Evolutionary conservation across 2,113 vertebrate genomes (phyloP), one percentile per base, ranked within the genome.

Genomic region (Hiodon alosoides): DNA sequence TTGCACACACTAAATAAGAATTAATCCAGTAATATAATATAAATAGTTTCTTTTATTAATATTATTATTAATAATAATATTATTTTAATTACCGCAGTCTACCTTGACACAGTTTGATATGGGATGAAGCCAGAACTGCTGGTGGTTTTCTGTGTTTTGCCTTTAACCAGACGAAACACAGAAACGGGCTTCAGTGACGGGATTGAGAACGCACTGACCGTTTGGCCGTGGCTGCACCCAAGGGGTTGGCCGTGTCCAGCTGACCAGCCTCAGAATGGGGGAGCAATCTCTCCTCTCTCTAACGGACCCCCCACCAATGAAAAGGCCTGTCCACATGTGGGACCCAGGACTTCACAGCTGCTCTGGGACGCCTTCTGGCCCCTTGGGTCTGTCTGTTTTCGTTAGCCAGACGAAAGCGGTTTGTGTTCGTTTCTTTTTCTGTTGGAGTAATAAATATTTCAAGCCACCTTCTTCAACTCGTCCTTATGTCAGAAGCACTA

Each of bases 401-500:
- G 17, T 55, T 65, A 74, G 61, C 16, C 31, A n/a, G 50, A 52
- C 57, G 66, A 14, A 48, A 46, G 6, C 72, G 16, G 52, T 58
- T 67, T 54, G 72, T 47, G n/a, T 55, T 52, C n/a, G 50, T 46
- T 55, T 5, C 3, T 68, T 52, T 53, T 54, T 66, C 61, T 48
- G 50, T 53, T 10, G 14, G 47, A 16, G 67, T 54, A 53, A 69
- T 69, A 69, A 69, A 69, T 69, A 69, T 69, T 69, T 71, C 72
- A 55, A 5, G 51, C 5, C 62, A 46, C 62, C 72, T 64, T 0
- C 62, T 53, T 17, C 17, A 48, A 31, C 67, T 11, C 3, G 17
- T 47, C 52, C 51, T 54, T 1, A 17, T 31, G 52, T 54, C 16
- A 46, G 52, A n/a, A 62, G 48, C 31, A 31, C 31, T 31, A 31